Percentiles rank a stretch among this genome's conserved stretches.
Evolutionary conservation across 2,113 vertebrate species (phyloP).

Genomic region (Chloebia gouldiae): DNA sequence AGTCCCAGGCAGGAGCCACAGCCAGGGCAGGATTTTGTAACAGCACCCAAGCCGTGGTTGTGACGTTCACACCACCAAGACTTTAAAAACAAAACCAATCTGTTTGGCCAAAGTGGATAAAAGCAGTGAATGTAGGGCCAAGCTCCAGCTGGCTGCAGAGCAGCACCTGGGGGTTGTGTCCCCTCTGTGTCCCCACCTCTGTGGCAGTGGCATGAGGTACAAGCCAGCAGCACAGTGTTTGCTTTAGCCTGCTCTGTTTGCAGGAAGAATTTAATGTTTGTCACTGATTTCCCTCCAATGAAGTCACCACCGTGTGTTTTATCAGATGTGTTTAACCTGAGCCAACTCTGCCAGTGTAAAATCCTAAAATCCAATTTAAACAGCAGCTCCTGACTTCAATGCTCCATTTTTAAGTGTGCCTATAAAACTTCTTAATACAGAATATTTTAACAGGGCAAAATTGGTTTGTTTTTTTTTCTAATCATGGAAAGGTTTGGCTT

Average conservation of each 20-base stretch:
- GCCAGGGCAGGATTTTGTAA: not conserved
- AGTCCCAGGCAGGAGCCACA: not conserved
- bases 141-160: not conserved
- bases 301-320: not conserved
- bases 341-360: not conserved
- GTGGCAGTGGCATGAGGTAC: not conserved
- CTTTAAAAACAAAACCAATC: not conserved
- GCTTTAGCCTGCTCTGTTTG: not conserved
- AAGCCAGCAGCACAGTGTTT: not conserved
- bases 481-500: not conserved
- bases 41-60: not conserved
- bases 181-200: not conserved
- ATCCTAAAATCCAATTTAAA: not conserved
- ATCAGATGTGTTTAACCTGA: not conserved
- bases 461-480: not conserved
- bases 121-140: not conserved
- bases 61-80: not conserved
- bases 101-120: not conserved
- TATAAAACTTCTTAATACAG: not conserved
- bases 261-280: not conserved
- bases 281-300: not conserved
- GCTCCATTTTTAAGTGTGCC: not conserved
- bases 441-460: not conserved
- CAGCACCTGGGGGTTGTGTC: not conserved
- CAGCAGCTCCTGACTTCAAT: rapidly evolving